These are phyloP conservation scores for Polia nebulosa DNA, from an alignment of 2,888 invertebrate species.

Conservation along the genomic window DNA sequence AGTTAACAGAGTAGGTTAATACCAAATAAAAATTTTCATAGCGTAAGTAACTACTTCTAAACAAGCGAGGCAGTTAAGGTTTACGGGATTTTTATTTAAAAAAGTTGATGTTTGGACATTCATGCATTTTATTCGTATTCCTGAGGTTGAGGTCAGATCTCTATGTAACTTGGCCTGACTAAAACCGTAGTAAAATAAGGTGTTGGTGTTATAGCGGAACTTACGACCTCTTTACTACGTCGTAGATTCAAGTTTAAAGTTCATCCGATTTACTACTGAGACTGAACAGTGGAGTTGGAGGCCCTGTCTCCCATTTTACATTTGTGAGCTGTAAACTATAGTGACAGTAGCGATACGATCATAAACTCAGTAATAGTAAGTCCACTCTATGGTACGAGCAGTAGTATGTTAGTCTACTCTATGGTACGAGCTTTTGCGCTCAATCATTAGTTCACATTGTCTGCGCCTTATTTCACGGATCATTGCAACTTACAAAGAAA, in stretches of 20 bases:
- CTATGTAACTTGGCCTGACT: constrained; percentile 25
- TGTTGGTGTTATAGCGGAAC: constrained; percentile 50
- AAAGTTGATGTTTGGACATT: constrained; percentile 16
- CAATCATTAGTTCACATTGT: constrained; percentile 68
- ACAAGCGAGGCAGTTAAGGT: constrained; percentile 28
- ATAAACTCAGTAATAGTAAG: constrained; percentile 47
- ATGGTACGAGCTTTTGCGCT: constrained; percentile 51
- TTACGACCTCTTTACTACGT: constrained; percentile 39
- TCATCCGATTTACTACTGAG: constrained; percentile 35
- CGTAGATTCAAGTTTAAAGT: constrained; percentile 43
- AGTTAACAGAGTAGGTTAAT: constrained; percentile 58
- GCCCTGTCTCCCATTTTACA: constrained; percentile 10
- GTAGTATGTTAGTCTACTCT: constrained; percentile 39
- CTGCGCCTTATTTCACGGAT: constrained; percentile 71
- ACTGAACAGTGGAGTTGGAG: constrained; percentile 23
- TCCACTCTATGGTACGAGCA: constrained; percentile 45
- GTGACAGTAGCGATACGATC: constrained; percentile 21
- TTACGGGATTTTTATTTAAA: constrained; percentile 42
- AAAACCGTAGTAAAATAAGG: constrained; percentile 43
- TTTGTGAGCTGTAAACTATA: constrained; percentile 21
- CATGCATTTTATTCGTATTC: constrained; percentile 37
- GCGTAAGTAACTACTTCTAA: constrained; percentile 37
- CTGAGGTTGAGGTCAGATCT: constrained; percentile 45
- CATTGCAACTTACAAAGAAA: constrained; percentile 71
- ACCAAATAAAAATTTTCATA: constrained; percentile 48